phyloP scores from a whole-genome alignment of 2,113 vertebrate species.

The Galeopterus variegatus region DNA sequence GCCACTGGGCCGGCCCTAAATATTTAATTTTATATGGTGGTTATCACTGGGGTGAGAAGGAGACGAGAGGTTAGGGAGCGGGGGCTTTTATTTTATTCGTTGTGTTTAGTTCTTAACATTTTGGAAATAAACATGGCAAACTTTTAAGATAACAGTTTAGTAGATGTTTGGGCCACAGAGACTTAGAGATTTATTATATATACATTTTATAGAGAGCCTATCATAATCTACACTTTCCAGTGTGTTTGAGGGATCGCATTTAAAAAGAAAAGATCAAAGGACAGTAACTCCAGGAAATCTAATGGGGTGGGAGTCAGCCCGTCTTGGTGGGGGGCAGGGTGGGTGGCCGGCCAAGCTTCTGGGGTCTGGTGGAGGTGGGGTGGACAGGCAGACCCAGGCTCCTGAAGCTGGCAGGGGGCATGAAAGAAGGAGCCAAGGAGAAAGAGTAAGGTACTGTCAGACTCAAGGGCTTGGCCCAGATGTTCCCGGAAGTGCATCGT shows the following conservation, averaged over 20 bases:
- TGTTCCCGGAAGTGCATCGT: constrained; percentile 68
- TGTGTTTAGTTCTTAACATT: constrained; percentile 48
- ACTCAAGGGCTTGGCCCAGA: neutral
- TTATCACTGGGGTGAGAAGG: neutral
- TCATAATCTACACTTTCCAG: neutral
- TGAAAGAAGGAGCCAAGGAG: neutral
- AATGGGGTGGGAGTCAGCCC: neutral
- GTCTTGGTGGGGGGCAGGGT: neutral
- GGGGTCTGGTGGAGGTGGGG: neutral
- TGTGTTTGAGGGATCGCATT: neutral
- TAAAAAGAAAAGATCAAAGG: constrained; percentile 34
- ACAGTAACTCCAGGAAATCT: neutral
- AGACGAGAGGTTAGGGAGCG: neutral
- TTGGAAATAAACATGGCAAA: neutral
- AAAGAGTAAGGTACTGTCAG: neutral
- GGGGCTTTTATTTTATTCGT: constrained; percentile 19
- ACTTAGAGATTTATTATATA: neutral
- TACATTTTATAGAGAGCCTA: neutral
- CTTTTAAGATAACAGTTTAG: neutral
- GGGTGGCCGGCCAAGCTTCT: neutral
- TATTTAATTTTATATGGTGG: neutral
- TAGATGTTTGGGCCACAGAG: neutral
- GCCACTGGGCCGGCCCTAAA: too few species aligned
- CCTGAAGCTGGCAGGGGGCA: neutral
- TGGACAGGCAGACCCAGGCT: neutral